Percentiles rank a stretch among this genome's conserved stretches.
These are phyloP conservation scores for Fabriciana adippe DNA, from an alignment of 2,888 invertebrate species.

Conservation along the genomic window DNA sequence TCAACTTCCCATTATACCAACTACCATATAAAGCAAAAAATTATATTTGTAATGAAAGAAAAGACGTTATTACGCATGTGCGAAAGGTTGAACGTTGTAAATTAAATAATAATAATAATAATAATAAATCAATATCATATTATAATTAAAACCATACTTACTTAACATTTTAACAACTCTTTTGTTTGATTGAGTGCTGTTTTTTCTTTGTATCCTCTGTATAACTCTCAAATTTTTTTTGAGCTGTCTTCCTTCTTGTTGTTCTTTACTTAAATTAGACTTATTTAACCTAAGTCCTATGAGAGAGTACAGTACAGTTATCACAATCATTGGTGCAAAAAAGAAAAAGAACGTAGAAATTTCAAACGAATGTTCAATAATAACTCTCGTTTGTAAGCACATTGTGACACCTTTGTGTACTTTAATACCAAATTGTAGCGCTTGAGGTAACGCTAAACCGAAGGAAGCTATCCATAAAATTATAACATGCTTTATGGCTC, in stretches of 20 bases:
- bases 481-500: constrained; percentile 91
- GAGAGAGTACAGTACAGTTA: constrained; percentile 87
- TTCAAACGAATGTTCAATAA: constrained; percentile 85
- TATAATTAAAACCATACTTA: constrained; percentile 65
- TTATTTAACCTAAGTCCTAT: constrained; percentile 84
- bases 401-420: constrained; percentile 64
- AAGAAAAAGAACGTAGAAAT: constrained; percentile 88
- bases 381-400: constrained; percentile 76
- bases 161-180: constrained; percentile 90
- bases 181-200: constrained; percentile 83
- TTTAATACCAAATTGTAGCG: constrained; percentile 70
- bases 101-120: no score
- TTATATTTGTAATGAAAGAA: no score
- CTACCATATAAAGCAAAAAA: no score
- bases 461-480: constrained; percentile 91
- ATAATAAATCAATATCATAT: neutral
- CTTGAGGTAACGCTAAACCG: constrained; percentile 88
- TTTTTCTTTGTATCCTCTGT: constrained; percentile 59
- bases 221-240: constrained; percentile 51
- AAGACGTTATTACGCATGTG: no score
- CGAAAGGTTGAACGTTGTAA: no score
- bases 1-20: no score
- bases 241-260: constrained; percentile 51
- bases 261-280: constrained; percentile 61
- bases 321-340: constrained; percentile 88